Base-by-base conservation (phyloP, 2,797 vertebrate genomes). In the Pelobates cultripes region DNA sequence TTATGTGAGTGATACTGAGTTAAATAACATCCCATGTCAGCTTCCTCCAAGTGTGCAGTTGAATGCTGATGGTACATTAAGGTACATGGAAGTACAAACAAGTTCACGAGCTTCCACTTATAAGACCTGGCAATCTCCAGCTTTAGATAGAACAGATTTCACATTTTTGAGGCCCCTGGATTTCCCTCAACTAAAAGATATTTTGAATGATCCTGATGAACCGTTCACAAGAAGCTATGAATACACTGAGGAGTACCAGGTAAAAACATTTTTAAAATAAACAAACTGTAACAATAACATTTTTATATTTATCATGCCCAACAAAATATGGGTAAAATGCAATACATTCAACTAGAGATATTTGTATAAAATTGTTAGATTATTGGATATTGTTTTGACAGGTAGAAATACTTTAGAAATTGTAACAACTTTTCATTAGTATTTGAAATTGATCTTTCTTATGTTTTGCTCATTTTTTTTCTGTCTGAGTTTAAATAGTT, bases 1-100 rank as follows among this genome's bases (percentile, higher is more conserved):
- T 84, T 81, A 87, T 85, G 83, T 79, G 64, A 89, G 81, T 63
- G 87, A 88, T 61, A 90, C 89, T 0, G 94, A 96, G 45, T 89
- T 95, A 60, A 90, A 92, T 71, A 95, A 94, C 64, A 86, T 92
- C 81, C 96, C 96, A 87, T 95, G 96, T 86, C 95, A 96, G 77
- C 92, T 95, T 88, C 96, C 92, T 93, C 97, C 90, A 92, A 98
- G 93, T 90, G 95, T 90, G 86, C 98, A 99, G 85, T 93, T 99
- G 73, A 98, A 95, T 88, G 94, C 96, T 0, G 97, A 99, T 6
- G 97, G 97, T 86, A 98, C 98, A 2, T 95, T 99, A 76, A 95
- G 96, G 83, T 98, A 98, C 83, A 96, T 99, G 97, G 98, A 99
- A 89, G 97, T 99, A 79, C 97, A 97, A 4, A 94, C 97, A 77